Conservation (phyloP, 1,140 invertebrate genomes). For the Drosophila seguyi region DNA sequence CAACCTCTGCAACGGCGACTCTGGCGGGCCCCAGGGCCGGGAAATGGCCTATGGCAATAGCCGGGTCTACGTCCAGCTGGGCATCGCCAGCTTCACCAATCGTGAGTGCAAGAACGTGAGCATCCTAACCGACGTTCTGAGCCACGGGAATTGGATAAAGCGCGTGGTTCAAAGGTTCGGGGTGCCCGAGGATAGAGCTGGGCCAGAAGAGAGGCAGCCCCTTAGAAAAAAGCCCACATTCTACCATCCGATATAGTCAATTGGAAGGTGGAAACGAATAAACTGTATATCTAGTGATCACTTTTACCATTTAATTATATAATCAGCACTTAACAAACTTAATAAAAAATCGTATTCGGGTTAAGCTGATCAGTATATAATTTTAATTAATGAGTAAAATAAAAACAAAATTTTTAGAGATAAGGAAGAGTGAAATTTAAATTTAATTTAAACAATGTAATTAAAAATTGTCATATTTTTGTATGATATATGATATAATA, state of each 20-base stretch:
- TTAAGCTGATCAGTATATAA: too few species aligned
- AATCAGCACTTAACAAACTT: neutral
- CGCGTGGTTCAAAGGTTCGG: neutral
- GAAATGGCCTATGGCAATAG: neutral
- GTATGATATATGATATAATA: too few species aligned
- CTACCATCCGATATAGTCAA: neutral
- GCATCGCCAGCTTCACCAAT: slow-evolving; percentile 17
- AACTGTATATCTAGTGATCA: neutral
- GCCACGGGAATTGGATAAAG: slow-evolving; percentile 12
- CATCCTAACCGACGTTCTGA: slow-evolving; percentile 10
- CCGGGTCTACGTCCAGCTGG: slow-evolving; percentile 13
- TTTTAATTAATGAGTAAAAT: too few species aligned
- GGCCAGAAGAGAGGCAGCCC: neutral
- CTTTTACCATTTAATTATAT: neutral
- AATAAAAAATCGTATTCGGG: too few species aligned
- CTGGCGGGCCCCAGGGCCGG: slow-evolving; percentile 5
- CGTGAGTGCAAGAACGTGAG: neutral
- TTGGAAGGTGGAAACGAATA: neutral
- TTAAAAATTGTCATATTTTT: too few species aligned
- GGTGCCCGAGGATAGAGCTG: neutral
- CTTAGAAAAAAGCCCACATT: neutral
- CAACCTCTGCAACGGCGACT: slow-evolving; percentile 13
- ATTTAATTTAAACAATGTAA: too few species aligned
- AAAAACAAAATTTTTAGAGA: too few species aligned
- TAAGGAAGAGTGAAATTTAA: too few species aligned